Evolutionary conservation across 2,888 invertebrate genomes (phyloP).

Genomic region (Drosophila robusta): DNA sequence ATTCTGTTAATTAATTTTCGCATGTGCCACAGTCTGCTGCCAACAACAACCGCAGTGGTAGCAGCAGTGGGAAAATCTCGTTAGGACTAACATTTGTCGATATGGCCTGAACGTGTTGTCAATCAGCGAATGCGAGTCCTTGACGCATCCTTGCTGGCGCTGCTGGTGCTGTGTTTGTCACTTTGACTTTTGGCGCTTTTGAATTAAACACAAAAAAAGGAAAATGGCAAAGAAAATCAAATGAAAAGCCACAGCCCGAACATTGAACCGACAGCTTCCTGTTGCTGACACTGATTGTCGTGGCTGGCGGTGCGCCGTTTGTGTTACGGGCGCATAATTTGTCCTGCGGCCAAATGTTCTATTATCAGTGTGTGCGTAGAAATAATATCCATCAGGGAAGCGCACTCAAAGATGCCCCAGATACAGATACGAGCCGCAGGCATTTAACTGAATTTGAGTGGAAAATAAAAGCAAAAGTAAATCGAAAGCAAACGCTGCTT

Average conservation of each 20-base stretch:
- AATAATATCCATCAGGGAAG: conserved; percentile 62
- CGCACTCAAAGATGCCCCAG: conserved; percentile 58
- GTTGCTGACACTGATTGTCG: conserved; percentile 77
- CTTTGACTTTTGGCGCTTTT: conserved; percentile 66
- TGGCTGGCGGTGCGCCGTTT: conserved; percentile 41
- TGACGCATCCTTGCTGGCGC: conserved; percentile 47
- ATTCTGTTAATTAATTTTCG: conserved; percentile 82
- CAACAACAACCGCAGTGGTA: conserved; percentile 1
- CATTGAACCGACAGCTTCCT: conserved; percentile 48
- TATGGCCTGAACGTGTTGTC: conserved; percentile 66
- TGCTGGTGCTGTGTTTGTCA: conserved; percentile 59
- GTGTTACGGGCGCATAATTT: conserved; percentile 66
- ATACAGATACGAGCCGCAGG: conserved; percentile 62
- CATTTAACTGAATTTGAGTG: conserved; percentile 75
- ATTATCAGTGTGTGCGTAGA: conserved; percentile 62
- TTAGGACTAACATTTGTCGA: conserved; percentile 60
- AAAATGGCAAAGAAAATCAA: conserved; percentile 8
- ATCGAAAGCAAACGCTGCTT: conserved; percentile 46
- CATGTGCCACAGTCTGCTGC: conserved; percentile 36
- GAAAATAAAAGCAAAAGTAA: conserved; percentile 60
- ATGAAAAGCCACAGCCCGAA: conserved; percentile 15
- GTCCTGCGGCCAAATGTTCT: conserved; percentile 75
- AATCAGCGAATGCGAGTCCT: conserved; percentile 60
- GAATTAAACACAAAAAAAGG: conserved; percentile 61
- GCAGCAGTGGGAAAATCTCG: conserved; percentile 37